Conservation (phyloP, 37 sponge, comb jelly and placozoan species). For the Diacarnus erythraeanus region DNA sequence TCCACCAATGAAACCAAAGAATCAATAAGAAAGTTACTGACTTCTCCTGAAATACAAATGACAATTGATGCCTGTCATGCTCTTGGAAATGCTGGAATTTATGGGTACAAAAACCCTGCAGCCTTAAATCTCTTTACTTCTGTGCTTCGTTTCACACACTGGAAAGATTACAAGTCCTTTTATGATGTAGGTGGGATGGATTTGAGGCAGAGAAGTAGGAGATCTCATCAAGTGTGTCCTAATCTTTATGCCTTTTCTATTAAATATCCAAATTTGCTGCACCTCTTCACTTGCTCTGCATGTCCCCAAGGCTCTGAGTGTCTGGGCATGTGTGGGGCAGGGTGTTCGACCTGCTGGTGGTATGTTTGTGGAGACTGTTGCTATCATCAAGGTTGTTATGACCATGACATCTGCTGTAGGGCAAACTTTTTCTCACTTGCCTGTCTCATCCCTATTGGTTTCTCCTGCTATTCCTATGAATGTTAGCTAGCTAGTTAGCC, state of each 20-base stretch:
- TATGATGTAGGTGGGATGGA: too few relatives aligned
- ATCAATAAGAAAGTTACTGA: neutral
- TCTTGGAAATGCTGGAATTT: neutral
- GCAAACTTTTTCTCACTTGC: too few relatives aligned
- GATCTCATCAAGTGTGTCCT: neutral
- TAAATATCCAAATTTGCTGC: neutral
- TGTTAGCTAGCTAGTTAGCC: too few relatives aligned
- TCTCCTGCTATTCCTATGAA: too few relatives aligned
- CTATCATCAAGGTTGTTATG: neutral
- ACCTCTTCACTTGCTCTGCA: neutral
- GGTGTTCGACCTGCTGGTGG: neutral
- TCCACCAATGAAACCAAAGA: neutral
- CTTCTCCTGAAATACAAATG: neutral
- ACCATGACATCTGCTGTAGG: neutral
- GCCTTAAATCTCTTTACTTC: neutral
- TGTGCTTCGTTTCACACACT: neutral
- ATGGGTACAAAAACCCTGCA: neutral
- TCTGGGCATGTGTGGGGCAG: neutral
- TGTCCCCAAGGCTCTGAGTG: neutral
- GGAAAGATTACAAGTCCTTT: neutral
- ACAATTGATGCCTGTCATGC: neutral
- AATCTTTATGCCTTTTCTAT: neutral
- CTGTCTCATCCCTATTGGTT: too few relatives aligned
- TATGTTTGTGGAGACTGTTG: neutral
- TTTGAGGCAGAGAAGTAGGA: neutral